Evolutionary conservation across 1,140 invertebrate species (phyloP).

Genomic region (Drosophila parvula): DNA sequence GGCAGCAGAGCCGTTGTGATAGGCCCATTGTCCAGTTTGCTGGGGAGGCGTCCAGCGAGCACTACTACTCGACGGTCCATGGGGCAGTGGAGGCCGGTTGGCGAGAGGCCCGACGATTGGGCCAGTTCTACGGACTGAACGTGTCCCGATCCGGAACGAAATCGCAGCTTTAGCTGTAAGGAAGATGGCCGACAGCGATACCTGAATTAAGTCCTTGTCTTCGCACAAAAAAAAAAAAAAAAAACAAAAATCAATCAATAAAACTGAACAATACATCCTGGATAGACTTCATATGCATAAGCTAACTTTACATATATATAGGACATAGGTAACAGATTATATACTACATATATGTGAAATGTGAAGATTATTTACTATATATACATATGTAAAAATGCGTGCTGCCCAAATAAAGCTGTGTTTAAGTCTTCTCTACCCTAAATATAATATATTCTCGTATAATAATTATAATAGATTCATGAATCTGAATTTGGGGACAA

Average conservation of each 20-base stretch:
- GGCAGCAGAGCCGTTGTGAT: conserved; percentile 73
- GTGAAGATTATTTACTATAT: conserved; percentile 9
- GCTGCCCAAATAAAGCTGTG: conserved; percentile 63
- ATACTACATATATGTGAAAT: conserved; percentile 20
- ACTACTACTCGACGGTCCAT: conserved; percentile 91
- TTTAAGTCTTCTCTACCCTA: conserved; percentile 44
- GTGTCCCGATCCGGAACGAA: conserved; percentile 31
- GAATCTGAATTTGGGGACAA: not conserved
- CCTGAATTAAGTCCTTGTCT: conserved; percentile 37
- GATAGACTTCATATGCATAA: conserved; percentile 67
- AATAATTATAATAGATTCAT: not conserved
- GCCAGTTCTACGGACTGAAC: conserved; percentile 70
- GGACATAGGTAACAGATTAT: conserved; percentile 23
- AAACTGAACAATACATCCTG: conserved; percentile 64
- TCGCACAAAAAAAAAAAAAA: conserved; percentile 28
- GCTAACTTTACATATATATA: conserved; percentile 40
- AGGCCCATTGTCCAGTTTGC: conserved; percentile 89
- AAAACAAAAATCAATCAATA: conserved; percentile 52
- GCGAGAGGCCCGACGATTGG: conserved; percentile 88
- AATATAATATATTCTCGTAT: not conserved
- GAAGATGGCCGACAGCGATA: conserved; percentile 20
- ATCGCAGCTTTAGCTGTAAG: conserved; percentile 72
- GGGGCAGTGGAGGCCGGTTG: conserved; percentile 92
- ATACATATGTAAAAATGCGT: conserved; percentile 31
- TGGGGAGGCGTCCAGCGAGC: conserved; percentile 89